These are phyloP conservation scores for Triplophysa yarkandensis DNA, from an alignment of 2,797 vertebrate species.

Conservation along the genomic window DNA sequence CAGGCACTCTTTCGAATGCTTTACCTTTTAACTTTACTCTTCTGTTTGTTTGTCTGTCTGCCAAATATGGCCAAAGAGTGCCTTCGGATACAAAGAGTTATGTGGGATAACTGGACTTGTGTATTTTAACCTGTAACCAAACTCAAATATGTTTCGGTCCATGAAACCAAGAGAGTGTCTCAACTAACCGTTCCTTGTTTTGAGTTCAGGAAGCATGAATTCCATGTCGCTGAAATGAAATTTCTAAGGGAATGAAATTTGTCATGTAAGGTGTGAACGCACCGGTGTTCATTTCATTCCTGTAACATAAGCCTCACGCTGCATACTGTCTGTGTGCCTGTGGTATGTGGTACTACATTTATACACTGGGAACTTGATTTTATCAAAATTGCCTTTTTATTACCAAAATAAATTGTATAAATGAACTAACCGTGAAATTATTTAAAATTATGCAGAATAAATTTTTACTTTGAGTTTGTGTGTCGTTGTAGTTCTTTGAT, in stretches of 20 bases:
- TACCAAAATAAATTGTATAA: constrained; percentile 84
- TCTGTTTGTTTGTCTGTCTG: not conserved
- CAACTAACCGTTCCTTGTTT: constrained; percentile 18
- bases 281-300: constrained; percentile 23
- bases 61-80: constrained; percentile 50
- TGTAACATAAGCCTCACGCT: constrained; percentile 27
- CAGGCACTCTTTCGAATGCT: not conserved
- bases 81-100: constrained; percentile 39
- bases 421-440: constrained; percentile 84
- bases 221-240: not conserved
- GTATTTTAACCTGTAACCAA: not conserved
- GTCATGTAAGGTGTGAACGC: constrained; percentile 3
- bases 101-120: constrained; percentile 27
- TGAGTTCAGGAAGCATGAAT: not conserved
- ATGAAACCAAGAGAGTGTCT: not conserved
- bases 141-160: not conserved
- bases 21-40: constrained; percentile 19
- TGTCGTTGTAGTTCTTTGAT: constrained; percentile 1
- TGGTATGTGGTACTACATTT: constrained; percentile 80
- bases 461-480: constrained; percentile 50
- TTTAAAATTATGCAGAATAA: constrained; percentile 87
- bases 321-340: constrained; percentile 35
- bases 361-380: constrained; percentile 92
- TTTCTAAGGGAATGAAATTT: constrained; percentile 5
- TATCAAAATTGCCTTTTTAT: constrained; percentile 78